phyloP scores from a whole-genome alignment of 2,888 invertebrate species.

The Mesorhabditis sp. region DNA sequence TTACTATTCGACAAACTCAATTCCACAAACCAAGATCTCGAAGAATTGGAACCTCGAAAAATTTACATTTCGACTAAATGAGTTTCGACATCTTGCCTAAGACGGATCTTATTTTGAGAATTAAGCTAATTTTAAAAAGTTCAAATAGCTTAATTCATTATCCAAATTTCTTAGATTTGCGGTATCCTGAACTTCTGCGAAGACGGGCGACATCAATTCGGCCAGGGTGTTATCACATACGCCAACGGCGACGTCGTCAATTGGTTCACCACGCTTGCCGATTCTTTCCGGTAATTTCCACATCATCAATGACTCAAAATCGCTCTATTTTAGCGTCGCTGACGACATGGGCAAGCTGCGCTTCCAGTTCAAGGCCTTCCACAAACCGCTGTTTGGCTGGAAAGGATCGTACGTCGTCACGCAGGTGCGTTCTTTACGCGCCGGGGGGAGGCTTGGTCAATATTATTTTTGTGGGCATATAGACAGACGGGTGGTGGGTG shows the following conservation, averaged over 20 bases:
- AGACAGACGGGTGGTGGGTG: no score
- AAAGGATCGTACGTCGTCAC: conserved; percentile 96
- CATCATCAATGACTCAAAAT: neutral
- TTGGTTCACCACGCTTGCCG: conserved; percentile 91
- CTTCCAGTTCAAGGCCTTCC: conserved; percentile 85
- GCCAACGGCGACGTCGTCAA: conserved; percentile 91
- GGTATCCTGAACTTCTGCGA: conserved; percentile 83
- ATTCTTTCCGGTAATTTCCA: conserved; percentile 66
- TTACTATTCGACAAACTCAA: no score
- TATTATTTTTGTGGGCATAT: no score
- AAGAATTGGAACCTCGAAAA: no score
- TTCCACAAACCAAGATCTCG: no score
- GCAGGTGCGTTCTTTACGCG: conserved; percentile 67
- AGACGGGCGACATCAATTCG: conserved; percentile 89
- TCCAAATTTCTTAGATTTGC: conserved; percentile 37
- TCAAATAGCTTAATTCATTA: neutral
- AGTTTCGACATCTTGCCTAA: neutral
- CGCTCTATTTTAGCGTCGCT: conserved; percentile 74
- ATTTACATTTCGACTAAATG: neutral
- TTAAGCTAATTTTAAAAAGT: neutral
- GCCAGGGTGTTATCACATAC: conserved; percentile 74
- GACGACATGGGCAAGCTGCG: conserved; percentile 96
- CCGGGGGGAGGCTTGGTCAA: no score
- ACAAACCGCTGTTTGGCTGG: conserved; percentile 92
- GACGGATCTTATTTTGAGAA: neutral